Conservation (phyloP, 92 coral and sea anemone species). For the Porites cylindrica region DNA sequence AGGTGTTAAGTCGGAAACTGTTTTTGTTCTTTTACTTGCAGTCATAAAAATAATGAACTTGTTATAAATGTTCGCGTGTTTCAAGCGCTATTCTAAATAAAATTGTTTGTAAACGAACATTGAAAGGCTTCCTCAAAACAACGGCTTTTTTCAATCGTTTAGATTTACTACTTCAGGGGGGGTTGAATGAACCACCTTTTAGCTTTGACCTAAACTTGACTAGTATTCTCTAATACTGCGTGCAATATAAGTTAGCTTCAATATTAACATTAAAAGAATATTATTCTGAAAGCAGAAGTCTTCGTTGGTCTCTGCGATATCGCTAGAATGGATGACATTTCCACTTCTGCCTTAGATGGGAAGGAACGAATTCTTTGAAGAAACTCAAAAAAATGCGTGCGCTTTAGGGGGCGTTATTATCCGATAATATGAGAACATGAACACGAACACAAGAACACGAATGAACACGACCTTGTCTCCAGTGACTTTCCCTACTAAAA, state of each 20-base stretch:
- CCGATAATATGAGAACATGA: too few relatives aligned
- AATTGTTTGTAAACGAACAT: conserved; percentile 11
- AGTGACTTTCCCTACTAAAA: too few relatives aligned
- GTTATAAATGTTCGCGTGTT: background rate
- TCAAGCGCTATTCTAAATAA: background rate
- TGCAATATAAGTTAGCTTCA: background rate
- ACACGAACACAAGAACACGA: too few relatives aligned
- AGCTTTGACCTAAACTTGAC: background rate
- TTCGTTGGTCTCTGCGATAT: too few relatives aligned
- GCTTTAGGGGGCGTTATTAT: too few relatives aligned
- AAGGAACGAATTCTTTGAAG: too few relatives aligned
- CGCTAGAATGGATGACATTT: too few relatives aligned
- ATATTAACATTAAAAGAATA: too few relatives aligned
- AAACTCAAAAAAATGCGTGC: too few relatives aligned
- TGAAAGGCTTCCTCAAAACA: background rate
- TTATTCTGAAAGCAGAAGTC: too few relatives aligned
- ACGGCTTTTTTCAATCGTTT: background rate
- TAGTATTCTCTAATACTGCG: background rate
- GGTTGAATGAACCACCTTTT: background rate
- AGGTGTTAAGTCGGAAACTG: conserved; percentile 1
- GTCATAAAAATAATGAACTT: background rate
- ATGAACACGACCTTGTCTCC: too few relatives aligned
- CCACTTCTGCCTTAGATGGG: too few relatives aligned
- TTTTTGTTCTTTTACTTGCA: background rate
- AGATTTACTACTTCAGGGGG: conserved; percentile 1